Evolutionary conservation across 2,888 invertebrate genomes (phyloP).

Genomic region (Agelastica alni): DNA sequence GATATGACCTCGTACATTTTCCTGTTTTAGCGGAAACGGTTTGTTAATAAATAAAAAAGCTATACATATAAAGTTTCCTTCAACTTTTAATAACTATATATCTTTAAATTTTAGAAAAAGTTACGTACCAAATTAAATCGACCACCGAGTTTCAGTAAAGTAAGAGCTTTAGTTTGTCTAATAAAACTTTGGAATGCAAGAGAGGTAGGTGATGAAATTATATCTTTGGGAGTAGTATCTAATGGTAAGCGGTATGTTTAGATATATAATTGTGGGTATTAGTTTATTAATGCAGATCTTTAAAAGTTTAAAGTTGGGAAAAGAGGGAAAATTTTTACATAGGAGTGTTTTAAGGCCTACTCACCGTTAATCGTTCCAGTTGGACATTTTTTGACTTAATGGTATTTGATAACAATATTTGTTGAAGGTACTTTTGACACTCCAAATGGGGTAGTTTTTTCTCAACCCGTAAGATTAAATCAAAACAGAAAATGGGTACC

Average conservation of each 20-base stretch:
- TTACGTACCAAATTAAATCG: conserved; percentile 34
- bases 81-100: no score
- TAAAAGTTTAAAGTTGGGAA: no score
- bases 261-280: no score
- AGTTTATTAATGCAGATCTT: no score
- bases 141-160: conserved; percentile 46
- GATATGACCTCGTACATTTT: no score
- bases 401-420: no score
- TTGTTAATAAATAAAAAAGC: no score
- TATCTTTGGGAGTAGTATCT: conserved; percentile 62
- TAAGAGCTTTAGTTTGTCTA: conserved; percentile 57
- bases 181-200: conserved; percentile 59
- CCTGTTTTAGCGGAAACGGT: not conserved
- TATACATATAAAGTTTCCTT: no score
- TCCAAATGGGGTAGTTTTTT: conserved; percentile 60
- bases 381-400: no score
- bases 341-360: no score
- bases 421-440: conserved; percentile 60
- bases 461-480: conserved; percentile 60
- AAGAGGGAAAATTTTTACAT: no score
- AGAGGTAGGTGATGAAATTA: conserved; percentile 52
- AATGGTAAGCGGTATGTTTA: conserved; percentile 51
- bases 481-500: conserved; percentile 59
- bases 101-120: conserved; percentile 29
- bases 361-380: no score